phyloP scores from a whole-genome alignment of 2,113 vertebrate genomes.

The Progne subis region DNA sequence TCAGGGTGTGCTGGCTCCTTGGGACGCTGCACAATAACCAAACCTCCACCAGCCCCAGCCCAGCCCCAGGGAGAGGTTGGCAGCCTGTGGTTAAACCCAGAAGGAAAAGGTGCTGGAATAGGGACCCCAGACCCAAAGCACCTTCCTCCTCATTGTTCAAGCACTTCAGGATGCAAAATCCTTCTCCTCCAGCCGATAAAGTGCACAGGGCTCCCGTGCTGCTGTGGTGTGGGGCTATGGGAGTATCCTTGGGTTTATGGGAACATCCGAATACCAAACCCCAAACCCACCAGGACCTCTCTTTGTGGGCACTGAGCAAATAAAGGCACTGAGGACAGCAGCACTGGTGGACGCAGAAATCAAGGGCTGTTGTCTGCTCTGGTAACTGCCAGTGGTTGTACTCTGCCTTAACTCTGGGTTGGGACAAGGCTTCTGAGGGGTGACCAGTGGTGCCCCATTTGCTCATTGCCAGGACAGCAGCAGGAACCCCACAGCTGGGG shows the following conservation, averaged over 20 bases:
- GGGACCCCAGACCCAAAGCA: accelerated
- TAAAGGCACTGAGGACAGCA: background rate
- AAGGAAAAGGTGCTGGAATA: background rate
- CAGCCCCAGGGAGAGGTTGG: background rate
- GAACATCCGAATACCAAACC: background rate
- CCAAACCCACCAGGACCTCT: background rate
- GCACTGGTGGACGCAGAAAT: background rate
- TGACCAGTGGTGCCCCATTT: background rate
- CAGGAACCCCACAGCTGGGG: background rate
- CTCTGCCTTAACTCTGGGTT: background rate
- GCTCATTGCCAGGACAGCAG: background rate
- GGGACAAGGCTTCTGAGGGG: background rate
- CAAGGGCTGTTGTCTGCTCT: background rate
- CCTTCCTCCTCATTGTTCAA: background rate
- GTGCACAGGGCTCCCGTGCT: background rate
- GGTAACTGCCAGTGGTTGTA: background rate
- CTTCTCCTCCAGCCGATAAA: background rate
- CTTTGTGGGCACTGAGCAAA: background rate
- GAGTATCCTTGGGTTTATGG: accelerated
- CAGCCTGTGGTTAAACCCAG: background rate
- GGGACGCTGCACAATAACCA: background rate
- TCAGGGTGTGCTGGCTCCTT: accelerated
- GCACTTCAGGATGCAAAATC: background rate
- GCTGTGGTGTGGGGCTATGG: background rate
- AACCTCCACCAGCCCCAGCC: background rate